Conservation (phyloP, 2,888 invertebrate species). For the Pogonocherus hispidulus region DNA sequence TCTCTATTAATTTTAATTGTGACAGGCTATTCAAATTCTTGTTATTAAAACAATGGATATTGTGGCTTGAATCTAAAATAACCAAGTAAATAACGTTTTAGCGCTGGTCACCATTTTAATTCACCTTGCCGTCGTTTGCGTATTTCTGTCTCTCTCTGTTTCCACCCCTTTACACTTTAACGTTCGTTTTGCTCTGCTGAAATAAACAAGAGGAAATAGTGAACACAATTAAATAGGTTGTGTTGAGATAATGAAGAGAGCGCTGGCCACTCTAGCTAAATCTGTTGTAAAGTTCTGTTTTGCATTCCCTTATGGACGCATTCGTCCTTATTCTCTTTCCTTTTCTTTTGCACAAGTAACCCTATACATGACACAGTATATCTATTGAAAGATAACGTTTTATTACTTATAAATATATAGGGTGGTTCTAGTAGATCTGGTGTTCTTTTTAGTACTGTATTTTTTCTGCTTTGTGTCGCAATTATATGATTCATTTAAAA, state of each 20-base stretch:
- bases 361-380: not conserved
- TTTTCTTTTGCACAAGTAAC: conserved; percentile 3
- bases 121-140: conserved; percentile 43
- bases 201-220: conserved; percentile 55
- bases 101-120: conserved; percentile 54
- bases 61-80: conserved; percentile 61
- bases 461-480: no score
- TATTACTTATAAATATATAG: no score
- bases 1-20: conserved; percentile 66
- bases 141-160: conserved; percentile 19
- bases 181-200: conserved; percentile 48
- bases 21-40: conserved; percentile 61
- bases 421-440: no score
- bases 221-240: conserved; percentile 60
- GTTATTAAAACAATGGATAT: conserved; percentile 63
- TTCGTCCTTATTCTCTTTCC: conserved; percentile 27
- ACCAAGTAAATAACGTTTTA: conserved; percentile 61
- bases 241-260: conserved; percentile 67
- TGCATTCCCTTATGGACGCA: conserved; percentile 55
- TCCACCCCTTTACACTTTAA: conserved; percentile 40
- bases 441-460: no score
- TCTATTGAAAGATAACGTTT: no score
- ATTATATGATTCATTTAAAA: no score
- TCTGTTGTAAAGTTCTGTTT: conserved; percentile 63
- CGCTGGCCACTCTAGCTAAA: conserved; percentile 65